Conservation (phyloP, 2,888 invertebrate species). For the Cremastobaeus sp. region DNA sequence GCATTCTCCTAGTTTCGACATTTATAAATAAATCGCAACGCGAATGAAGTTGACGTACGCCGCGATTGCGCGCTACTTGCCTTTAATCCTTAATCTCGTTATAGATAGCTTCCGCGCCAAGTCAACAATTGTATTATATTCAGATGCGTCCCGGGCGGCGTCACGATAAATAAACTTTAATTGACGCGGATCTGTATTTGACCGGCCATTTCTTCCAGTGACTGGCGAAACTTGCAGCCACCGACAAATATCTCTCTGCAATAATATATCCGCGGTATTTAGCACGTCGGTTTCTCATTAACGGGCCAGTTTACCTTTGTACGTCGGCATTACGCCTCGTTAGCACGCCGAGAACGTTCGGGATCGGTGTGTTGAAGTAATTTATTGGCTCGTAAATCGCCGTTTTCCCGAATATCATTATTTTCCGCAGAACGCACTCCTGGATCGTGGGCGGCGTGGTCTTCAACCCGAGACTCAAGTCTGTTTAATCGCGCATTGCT, state of each 20-base stretch:
- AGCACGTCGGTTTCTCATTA: constrained; percentile 61
- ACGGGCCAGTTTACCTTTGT: constrained; percentile 53
- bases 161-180: constrained; percentile 40
- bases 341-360: constrained; percentile 69
- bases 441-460: constrained; percentile 43
- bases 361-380: constrained; percentile 69
- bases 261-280: constrained; percentile 50
- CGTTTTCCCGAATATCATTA: constrained; percentile 73
- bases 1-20: constrained; percentile 15
- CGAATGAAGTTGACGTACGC: neutral
- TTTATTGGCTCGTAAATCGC: constrained; percentile 75
- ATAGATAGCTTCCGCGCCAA: constrained; percentile 13
- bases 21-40: constrained; percentile 42
- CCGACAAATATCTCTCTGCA: constrained; percentile 31
- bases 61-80: neutral
- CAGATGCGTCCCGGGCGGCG: too few relatives aligned
- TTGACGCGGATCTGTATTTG: constrained; percentile 33
- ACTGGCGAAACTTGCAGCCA: constrained; percentile 32
- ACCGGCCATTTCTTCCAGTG: constrained; percentile 22
- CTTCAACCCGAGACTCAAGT: too few relatives aligned
- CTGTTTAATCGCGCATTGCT: too few relatives aligned
- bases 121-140: too few relatives aligned
- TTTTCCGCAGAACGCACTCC: constrained; percentile 36
- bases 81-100: constrained; percentile 39
- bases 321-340: constrained; percentile 69